Evolutionary conservation across 2,113 vertebrate species (phyloP).

Genomic region (Melanocharis versteri): DNA sequence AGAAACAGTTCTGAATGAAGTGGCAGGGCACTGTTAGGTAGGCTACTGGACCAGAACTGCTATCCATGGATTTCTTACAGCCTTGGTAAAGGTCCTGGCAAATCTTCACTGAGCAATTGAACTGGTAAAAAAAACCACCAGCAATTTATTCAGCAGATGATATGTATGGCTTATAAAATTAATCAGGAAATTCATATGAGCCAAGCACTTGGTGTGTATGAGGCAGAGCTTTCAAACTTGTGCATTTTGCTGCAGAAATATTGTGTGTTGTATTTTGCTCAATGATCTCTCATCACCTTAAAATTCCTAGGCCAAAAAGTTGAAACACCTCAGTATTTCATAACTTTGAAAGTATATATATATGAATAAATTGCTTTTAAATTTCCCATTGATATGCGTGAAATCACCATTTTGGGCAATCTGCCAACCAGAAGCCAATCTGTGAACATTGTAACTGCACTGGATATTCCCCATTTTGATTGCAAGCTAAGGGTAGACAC

Average conservation of each 20-base stretch:
- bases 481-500: neutral
- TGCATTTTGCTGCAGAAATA: neutral
- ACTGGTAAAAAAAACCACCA: neutral
- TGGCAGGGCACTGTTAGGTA: neutral
- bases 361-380: neutral
- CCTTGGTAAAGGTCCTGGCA: neutral
- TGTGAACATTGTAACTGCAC: neutral
- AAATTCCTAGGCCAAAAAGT: neutral
- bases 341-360: neutral
- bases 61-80: neutral
- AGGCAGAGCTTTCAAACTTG: neutral
- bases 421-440: neutral
- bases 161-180: neutral
- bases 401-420: neutral
- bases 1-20: neutral
- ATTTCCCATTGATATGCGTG: neutral
- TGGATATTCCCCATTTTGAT: neutral
- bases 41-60: neutral
- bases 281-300: neutral
- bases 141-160: neutral
- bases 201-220: neutral
- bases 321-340: neutral
- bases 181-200: neutral
- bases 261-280: neutral
- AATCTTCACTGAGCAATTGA: neutral